A percentile compares a stretch with the other conserved stretches of the same genome.
Conservation (phyloP, 2,113 vertebrate species). For the Notechis scutatus region DNA sequence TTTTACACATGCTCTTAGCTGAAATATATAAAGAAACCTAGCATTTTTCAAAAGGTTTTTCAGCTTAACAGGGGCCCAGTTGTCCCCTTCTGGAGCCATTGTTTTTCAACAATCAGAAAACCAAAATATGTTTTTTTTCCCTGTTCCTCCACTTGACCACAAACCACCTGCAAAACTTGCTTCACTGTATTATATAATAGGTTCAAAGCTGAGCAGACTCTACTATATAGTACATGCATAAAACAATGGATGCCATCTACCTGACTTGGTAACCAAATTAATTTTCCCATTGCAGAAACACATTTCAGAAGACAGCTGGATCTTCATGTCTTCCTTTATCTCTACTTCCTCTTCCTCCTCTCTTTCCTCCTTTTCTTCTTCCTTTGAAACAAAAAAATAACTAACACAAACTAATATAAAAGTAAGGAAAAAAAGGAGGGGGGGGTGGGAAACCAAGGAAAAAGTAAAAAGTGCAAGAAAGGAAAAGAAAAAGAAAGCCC, state of each 20-base stretch:
- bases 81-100: not conserved
- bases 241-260: not conserved
- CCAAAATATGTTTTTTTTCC: not conserved
- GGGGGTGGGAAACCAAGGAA: too few relatives aligned
- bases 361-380: too few relatives aligned
- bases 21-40: not conserved
- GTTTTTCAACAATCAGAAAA: not conserved
- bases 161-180: not conserved
- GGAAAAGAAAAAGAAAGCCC: too few relatives aligned
- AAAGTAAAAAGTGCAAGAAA: too few relatives aligned
- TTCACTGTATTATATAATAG: not conserved
- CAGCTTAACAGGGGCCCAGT: not conserved
- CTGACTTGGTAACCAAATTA: not conserved
- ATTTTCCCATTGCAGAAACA: not conserved
- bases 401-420: too few relatives aligned
- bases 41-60: not conserved
- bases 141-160: not conserved
- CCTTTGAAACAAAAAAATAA: too few relatives aligned
- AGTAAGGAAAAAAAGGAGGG: too few relatives aligned
- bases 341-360: too few relatives aligned
- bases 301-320: not conserved
- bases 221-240: not conserved
- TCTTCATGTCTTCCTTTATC: not conserved
- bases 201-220: not conserved
- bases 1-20: not conserved